Base-by-base conservation (phyloP, 2,888 invertebrate species). In the Cerastoderma edule region DNA sequence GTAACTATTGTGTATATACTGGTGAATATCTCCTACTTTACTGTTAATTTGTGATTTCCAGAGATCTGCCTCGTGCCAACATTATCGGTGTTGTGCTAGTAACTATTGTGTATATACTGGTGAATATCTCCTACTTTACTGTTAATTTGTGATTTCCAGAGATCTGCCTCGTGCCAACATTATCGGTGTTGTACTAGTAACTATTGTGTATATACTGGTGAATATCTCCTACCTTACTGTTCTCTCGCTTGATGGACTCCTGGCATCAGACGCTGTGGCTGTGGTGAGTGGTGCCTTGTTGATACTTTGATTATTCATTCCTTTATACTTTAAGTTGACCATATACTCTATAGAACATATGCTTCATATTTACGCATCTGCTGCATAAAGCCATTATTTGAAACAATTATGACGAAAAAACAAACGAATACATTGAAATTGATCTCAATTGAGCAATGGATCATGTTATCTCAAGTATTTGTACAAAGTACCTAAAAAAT, bases 151-250 rank as follows among this genome's bases (percentile, higher is more conserved):
- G 2, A 53, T 33, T 44, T 39, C 10, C 70, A 97, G 97, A 93
- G 97, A 97, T 91, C 95, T 97, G 27, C 95, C 96, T 0, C 93
- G 95, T 48, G 96, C 96, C 84, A 96, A 97, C 85, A 93, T 95
- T 0, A 95, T 97, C 48, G 96, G 96, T 0, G 96, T 97, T 0
- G 96, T 96, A 0, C 93, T 96, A 1, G 96, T 97, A 24, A 96
- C 96, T 0, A 93, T 94, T 0, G 94, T 96, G 2, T 97, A 97
- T 90, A 95, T 97, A 19, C 94, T 95, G 87, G 96, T 96, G 95
- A 97, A 97, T 89, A 94, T 97, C 24, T 95, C 96, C n/a, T 97
- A 97, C 92, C 95, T 97, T 95, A 95, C 96, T 0, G 96, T 96
- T 0, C 92, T 97, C 75, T 95, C 94, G 1, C 94, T 95, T 60